A percentile compares a stretch with the other conserved stretches of the same genome.
These are phyloP conservation scores for Cancer borealis DNA, from an alignment of 2,888 invertebrate genomes.

Conservation along the genomic window DNA sequence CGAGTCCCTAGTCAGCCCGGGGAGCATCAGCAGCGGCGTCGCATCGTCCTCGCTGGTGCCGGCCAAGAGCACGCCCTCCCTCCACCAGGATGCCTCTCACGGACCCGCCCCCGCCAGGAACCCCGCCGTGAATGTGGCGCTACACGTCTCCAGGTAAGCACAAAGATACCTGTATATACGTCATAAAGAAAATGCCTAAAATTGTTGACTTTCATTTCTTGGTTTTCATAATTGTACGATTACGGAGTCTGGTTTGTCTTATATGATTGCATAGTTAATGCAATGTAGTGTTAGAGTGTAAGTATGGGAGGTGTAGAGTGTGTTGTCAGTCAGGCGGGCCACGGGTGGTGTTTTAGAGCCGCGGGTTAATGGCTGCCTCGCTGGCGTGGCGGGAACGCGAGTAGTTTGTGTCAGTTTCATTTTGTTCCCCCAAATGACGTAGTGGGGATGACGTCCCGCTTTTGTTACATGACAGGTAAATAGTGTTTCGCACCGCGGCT, in stretches of 20 bases:
- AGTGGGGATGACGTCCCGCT: slow-evolving; percentile 6
- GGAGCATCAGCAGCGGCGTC: slow-evolving; percentile 24
- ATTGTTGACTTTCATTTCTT: slow-evolving; percentile 3
- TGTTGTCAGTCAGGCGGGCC: not conserved
- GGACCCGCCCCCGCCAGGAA: slow-evolving; percentile 42
- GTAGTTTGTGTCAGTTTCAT: slow-evolving; percentile 28
- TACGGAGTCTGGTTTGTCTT: slow-evolving; percentile 17
- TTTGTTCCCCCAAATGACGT: not conserved
- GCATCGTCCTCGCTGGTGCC: slow-evolving; percentile 61
- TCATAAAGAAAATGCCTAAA: not conserved
- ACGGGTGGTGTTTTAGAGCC: not conserved
- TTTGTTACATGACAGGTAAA: slow-evolving; percentile 43
- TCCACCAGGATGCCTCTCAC: slow-evolving; percentile 58
- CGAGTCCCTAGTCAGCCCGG: slow-evolving; percentile 70
- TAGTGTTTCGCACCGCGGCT: not conserved
- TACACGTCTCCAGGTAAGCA: slow-evolving; percentile 61
- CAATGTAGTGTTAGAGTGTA: not conserved
- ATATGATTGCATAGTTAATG: not conserved
- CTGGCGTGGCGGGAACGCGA: not conserved
- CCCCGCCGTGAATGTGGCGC: slow-evolving; percentile 46
- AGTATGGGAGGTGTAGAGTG: not conserved
- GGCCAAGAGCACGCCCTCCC: slow-evolving; percentile 73
- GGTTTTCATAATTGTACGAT: not conserved
- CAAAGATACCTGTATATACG: not conserved
- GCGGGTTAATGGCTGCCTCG: not conserved